A percentile compares a stretch with the other conserved stretches of the same genome.
Evolutionary conservation across 2,113 vertebrate genomes (phyloP).

Genomic region (Chlorocebus sabaeus): DNA sequence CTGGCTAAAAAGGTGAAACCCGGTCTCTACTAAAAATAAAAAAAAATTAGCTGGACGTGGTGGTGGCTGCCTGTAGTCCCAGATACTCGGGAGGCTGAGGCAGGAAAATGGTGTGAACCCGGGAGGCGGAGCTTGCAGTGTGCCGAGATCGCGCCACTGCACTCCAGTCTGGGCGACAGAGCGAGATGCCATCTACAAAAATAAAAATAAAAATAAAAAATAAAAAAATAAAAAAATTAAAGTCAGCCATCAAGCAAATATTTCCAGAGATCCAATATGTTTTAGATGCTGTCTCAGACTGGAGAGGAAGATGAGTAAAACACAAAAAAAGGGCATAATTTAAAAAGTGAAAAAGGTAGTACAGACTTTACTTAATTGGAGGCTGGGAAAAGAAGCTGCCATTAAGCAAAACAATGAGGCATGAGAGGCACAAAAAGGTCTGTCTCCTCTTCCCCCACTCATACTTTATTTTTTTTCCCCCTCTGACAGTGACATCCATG

Average conservation of each 20-base stretch:
- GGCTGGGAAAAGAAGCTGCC: neutral
- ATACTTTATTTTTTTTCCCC: neutral
- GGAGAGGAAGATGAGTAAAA: neutral
- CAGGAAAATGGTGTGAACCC: too few relatives aligned
- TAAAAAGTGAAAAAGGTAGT: neutral
- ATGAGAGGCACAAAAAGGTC: neutral
- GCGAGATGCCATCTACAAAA: too few relatives aligned
- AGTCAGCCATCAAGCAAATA: neutral
- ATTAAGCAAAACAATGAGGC: neutral
- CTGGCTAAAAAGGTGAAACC: too few relatives aligned
- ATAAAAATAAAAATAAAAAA: too few relatives aligned
- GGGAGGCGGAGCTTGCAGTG: too few relatives aligned
- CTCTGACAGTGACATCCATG: neutral
- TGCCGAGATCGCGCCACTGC: too few relatives aligned
- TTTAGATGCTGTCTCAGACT: neutral
- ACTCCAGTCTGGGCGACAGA: too few relatives aligned
- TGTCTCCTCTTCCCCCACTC: neutral
- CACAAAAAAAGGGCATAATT: neutral
- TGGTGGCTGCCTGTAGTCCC: too few relatives aligned
- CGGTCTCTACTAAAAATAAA: too few relatives aligned
- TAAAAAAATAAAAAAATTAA: neutral
- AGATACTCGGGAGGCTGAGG: too few relatives aligned
- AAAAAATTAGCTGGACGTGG: too few relatives aligned
- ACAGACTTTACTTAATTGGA: neutral
- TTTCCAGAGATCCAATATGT: neutral